Percentiles rank a stretch among this genome's conserved stretches.
Evolutionary conservation across 2,113 vertebrate genomes (phyloP).

Genomic region (Ictalurus punctatus): DNA sequence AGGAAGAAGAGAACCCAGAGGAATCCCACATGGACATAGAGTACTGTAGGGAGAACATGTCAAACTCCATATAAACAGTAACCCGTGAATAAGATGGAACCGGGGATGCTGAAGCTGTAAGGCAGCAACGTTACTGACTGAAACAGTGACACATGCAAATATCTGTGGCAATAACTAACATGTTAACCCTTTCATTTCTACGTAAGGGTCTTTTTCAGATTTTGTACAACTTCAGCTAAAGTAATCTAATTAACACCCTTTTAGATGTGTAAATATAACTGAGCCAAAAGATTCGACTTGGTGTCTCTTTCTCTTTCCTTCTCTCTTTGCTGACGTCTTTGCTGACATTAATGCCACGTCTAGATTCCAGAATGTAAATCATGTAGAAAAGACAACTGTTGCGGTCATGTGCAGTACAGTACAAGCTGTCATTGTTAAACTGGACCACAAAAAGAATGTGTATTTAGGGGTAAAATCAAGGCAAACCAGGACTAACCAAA

Average conservation of each 20-base stretch:
- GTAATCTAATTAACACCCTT: neutral
- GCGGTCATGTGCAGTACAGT: neutral
- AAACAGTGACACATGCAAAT: neutral
- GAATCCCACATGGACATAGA: neutral
- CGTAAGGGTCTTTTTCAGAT: neutral
- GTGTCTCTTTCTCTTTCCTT: neutral
- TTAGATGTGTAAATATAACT: neutral
- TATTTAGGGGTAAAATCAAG: constrained; percentile 5
- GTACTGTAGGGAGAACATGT: too few relatives aligned
- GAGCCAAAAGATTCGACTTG: neutral
- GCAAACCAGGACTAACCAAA: constrained; percentile 2
- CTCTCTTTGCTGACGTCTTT: neutral
- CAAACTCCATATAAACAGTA: neutral
- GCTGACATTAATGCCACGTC: neutral
- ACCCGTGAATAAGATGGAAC: neutral
- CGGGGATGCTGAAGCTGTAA: neutral
- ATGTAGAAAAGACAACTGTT: neutral
- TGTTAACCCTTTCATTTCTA: neutral
- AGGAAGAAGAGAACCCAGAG: neutral
- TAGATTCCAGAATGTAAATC: neutral
- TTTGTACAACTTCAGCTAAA: neutral
- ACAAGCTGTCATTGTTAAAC: neutral
- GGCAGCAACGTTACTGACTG: neutral
- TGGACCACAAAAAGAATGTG: neutral
- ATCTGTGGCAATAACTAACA: neutral